Evolutionary conservation across 2,113 vertebrate species (phyloP).

Genomic region (Equus quagga): DNA sequence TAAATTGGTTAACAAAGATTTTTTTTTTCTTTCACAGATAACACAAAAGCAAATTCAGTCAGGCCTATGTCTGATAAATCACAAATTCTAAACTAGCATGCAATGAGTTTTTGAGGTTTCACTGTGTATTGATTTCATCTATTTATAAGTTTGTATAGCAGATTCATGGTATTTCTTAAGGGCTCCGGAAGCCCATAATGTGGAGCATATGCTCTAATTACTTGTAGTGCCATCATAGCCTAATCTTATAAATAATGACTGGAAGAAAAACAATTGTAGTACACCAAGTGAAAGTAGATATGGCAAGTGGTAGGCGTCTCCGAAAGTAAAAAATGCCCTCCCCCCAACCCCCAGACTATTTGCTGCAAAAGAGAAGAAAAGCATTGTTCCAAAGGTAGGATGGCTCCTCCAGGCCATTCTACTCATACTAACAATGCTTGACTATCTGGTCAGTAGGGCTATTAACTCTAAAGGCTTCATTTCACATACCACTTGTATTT

Average conservation of each 20-base stretch:
- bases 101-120: conserved; percentile 24
- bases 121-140: background rate
- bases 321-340: background rate
- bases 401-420: background rate
- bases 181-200: background rate
- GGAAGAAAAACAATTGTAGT: background rate
- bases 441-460: conserved; percentile 9
- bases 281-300: background rate
- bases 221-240: background rate
- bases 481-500: conserved; percentile 70
- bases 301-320: background rate
- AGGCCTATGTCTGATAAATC: background rate
- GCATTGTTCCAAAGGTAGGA: background rate
- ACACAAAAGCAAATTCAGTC: background rate
- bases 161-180: background rate
- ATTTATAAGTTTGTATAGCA: background rate
- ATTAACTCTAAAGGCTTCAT: conserved; percentile 56
- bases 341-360: background rate
- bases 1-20: background rate
- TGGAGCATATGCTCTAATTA: background rate
- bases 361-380: background rate
- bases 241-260: background rate
- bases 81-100: conserved; percentile 15
- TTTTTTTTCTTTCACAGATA: background rate
- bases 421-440: background rate